Evolutionary conservation across 2,113 vertebrate species (phyloP), one percentile per base, ranked within the genome.

Genomic region (Phaetusa simplex): DNA sequence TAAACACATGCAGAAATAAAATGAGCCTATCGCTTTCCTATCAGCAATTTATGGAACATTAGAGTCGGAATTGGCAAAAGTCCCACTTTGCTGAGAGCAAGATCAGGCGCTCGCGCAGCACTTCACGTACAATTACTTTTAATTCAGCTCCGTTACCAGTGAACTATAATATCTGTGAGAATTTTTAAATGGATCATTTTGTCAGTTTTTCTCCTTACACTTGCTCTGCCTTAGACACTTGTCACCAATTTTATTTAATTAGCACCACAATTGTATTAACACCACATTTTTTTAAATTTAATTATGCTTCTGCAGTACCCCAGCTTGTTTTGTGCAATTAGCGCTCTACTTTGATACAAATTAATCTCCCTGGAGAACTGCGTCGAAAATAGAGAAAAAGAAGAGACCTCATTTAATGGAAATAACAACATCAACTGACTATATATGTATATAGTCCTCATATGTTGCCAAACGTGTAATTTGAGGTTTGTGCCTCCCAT

Each of bases 241-340:
- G 95, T 96, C 96, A 96, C 96, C 97, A 82, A 94, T 97, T 95
- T 97, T 97, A 98, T 97, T 98, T 97, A 98, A 97, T 98, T 98
- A 98, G 94, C 96, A 93, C 90, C 84, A 90, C 97, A 97, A 97
- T 96, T 96, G 96, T 96, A 97, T 97, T 97, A 97, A 95, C 95
- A 94, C 95, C 88, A 96, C 91, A 49, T 91, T 96, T 97, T 96
- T 96, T 92, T 76, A 7, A 88, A 97, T 97, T 97, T 97, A 97
- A 97, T 98, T 97, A 97, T 85, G 93, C 87, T 95, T 70, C 93
- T 90, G 91, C 96, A 90, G 84, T 90, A 96, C 88, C 97, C 95
- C 94, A 79, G 95, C 96, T 97, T 98, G 96, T 98, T 97, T 97
- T 95, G 90, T 96, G 96, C 97, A 98, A 97, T 98, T 98, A 97